A percentile compares a stretch with the other conserved stretches of the same genome.
Conservation (phyloP, 2,888 invertebrate genomes). For the Chelonus formosanus region DNA sequence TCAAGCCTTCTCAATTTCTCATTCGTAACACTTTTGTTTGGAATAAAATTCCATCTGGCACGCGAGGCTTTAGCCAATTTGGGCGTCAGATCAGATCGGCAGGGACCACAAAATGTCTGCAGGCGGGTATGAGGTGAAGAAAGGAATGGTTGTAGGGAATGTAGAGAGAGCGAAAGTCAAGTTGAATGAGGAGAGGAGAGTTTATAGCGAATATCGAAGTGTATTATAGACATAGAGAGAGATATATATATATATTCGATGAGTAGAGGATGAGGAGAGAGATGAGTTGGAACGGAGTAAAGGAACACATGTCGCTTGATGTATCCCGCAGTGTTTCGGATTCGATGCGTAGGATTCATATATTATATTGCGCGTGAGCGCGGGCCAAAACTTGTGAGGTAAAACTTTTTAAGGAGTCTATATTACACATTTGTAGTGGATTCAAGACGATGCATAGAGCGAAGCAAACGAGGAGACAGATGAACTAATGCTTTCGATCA, state of each 20-base stretch:
- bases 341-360: constrained; percentile 63
- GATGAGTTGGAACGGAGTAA: constrained; percentile 40
- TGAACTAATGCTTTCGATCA: constrained; percentile 61
- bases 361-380: constrained; percentile 48
- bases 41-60: constrained; percentile 44
- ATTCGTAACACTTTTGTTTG: constrained; percentile 38
- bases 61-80: constrained; percentile 42
- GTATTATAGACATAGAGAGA: no score
- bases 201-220: no score
- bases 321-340: constrained; percentile 60
- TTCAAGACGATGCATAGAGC: constrained; percentile 34
- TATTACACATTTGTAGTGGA: constrained; percentile 23
- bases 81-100: constrained; percentile 19
- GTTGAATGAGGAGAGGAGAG: constrained; percentile 13
- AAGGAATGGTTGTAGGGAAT: constrained; percentile 34
- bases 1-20: constrained; percentile 25
- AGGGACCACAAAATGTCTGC: constrained; percentile 35
- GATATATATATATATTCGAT: no score
- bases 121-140: constrained; percentile 36
- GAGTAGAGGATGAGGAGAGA: constrained; percentile 28
- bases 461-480: constrained; percentile 58
- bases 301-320: constrained; percentile 63
- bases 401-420: neutral
- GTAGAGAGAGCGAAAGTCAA: constrained; percentile 16
- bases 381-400: constrained; percentile 3